Percentiles rank a stretch among this genome's conserved stretches.
These are phyloP conservation scores for Cinara cedri DNA, from an alignment of 2,888 invertebrate species.

Conservation along the genomic window DNA sequence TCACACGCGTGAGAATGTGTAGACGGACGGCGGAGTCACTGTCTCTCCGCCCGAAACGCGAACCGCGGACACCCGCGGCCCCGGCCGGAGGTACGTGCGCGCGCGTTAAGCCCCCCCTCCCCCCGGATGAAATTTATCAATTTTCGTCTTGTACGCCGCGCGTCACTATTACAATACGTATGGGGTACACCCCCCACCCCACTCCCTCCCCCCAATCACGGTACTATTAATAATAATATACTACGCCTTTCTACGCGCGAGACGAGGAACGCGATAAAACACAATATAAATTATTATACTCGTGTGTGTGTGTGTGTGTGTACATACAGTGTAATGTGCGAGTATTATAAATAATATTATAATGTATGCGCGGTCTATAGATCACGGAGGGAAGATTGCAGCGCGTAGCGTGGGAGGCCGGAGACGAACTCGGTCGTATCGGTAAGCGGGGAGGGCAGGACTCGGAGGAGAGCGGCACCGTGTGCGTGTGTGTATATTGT, in stretches of 20 bases:
- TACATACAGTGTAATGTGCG: not conserved
- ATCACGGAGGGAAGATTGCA: conserved; percentile 51
- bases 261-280: conserved; percentile 44
- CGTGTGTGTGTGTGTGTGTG: no score
- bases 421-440: not conserved
- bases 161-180: no score
- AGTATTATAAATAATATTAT: not conserved
- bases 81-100: no score
- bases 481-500: not conserved
- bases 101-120: no score
- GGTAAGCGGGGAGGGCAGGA: not conserved
- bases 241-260: not conserved
- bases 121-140: no score
- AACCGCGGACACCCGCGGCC: no score
- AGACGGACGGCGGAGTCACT: no score
- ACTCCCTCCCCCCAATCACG: no score
- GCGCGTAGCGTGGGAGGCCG: conserved; percentile 53
- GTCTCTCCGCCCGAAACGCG: no score
- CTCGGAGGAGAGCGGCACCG: not conserved
- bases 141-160: no score
- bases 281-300: conserved; percentile 40
- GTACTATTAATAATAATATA: not conserved
- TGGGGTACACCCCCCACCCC: no score
- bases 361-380: conserved; percentile 44
- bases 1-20: no score